Evolutionary conservation across 2,797 vertebrate genomes (phyloP), one percentile per base, ranked within the genome.

Genomic region (Pipistrellus pipistrellus): DNA sequence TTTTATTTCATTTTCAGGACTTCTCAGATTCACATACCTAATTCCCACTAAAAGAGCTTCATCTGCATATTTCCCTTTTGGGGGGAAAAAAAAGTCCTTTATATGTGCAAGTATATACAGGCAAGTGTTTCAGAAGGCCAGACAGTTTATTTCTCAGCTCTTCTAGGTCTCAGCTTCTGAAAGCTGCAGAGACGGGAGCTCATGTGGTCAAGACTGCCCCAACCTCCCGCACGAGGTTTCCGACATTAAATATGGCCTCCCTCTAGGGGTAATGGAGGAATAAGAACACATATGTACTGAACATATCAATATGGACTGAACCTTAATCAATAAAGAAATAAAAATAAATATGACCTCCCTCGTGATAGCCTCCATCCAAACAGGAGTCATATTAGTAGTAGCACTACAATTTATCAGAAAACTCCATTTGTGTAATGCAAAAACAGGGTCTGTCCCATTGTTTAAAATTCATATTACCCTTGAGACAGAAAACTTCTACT

Each of bases 1-100:
- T 53, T 91, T 82, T 64, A 68, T 69, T 68, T 78, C 27, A 84
- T 84, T 66, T 23, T 55, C 32, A 53, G 4, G 23, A 78, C 68
- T 77, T 93, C 48, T 86, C 77, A 48, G 85, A 93, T 32, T 59
- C 59, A 81, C 8, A 68, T 21, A 80, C 9, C 44, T 93, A 96
- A 91, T 83, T 94, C 25, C 69, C 69, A 78, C 69, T 68, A 6
- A n/a, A 77, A 75, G 32, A 30, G 17, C 18, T 84, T 86, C 44
- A 89, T 32, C 18, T 71, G 7, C 12, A 27, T 41, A 17, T 41
- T 71, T 71, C 23, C 64, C 68, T 77, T 88, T 66, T 80, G 41
- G 20, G 84, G 85, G 75, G 81, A 94, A 96, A 88, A 82, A 14
- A 35, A 82, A 85, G 23, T 10, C n/a, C 35, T 69, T 77, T 62